Percentiles rank a stretch among this genome's conserved stretches.
phyloP scores from a whole-genome alignment of 2,797 vertebrate genomes.

The Rachycentron canadum region DNA sequence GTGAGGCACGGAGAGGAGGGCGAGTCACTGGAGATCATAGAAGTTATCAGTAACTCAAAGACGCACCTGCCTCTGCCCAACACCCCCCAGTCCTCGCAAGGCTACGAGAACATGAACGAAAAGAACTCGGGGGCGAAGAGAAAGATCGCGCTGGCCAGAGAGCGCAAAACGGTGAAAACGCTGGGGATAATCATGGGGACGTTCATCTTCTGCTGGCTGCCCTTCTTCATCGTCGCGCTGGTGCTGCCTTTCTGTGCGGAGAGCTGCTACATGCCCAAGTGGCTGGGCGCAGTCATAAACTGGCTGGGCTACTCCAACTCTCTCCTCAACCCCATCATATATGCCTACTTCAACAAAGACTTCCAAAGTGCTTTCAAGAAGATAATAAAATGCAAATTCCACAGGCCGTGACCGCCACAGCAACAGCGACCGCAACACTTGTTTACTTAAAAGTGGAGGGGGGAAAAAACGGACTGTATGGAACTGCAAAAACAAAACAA shows the following conservation, averaged over 20 bases:
- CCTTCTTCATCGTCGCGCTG: slow-evolving; percentile 97
- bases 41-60: slow-evolving; percentile 90
- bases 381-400: slow-evolving; percentile 96
- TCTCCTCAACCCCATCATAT: slow-evolving; percentile 97
- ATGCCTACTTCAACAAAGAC: slow-evolving; percentile 99
- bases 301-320: slow-evolving; percentile 99
- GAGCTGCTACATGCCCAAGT: slow-evolving; percentile 93
- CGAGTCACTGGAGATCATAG: slow-evolving; percentile 91
- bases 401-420: slow-evolving; percentile 82
- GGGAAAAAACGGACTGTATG: slow-evolving; percentile 29
- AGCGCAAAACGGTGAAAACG: slow-evolving; percentile 97
- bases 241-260: slow-evolving; percentile 94
- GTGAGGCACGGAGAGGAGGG: slow-evolving; percentile 87
- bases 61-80: slow-evolving; percentile 89
- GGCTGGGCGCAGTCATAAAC: slow-evolving; percentile 93
- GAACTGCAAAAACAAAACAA: slow-evolving; percentile 50
- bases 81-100: slow-evolving; percentile 79
- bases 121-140: slow-evolving; percentile 90
- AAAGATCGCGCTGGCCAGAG: slow-evolving; percentile 93
- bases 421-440: not conserved
- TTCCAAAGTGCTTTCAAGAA: slow-evolving; percentile 99
- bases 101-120: slow-evolving; percentile 88
- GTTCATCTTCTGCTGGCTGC: slow-evolving; percentile 98
- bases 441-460: slow-evolving; percentile 17
- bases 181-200: slow-evolving; percentile 99